Evolutionary conservation across 2,113 vertebrate species (phyloP).

Genomic region (Grantiella picta): DNA sequence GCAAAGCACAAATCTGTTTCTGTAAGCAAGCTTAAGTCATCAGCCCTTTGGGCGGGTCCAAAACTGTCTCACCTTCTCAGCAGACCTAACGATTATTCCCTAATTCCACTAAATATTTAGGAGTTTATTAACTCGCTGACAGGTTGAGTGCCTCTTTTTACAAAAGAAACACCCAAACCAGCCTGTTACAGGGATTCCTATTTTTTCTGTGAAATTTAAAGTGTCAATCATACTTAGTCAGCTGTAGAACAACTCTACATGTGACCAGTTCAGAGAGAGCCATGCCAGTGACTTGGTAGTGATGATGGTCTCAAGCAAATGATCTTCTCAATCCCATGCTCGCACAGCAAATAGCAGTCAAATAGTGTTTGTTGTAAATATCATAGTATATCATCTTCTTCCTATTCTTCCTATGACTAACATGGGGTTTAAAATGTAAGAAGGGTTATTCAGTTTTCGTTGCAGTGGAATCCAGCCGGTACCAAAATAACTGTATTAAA

Average conservation of each 20-base stretch:
- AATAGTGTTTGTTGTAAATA: neutral
- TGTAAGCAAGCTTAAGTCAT: neutral
- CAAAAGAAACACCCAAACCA: neutral
- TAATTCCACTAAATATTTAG: neutral
- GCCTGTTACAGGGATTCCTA: neutral
- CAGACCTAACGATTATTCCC: neutral
- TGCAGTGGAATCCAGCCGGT: neutral
- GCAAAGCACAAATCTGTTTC: neutral
- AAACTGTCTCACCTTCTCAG: neutral
- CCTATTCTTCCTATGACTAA: neutral
- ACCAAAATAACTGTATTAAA: neutral
- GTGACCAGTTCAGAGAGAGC: neutral
- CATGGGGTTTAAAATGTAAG: neutral
- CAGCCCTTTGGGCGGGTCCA: neutral
- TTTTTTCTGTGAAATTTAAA: neutral
- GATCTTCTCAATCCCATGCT: neutral
- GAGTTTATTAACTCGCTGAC: neutral
- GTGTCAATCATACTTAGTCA: neutral
- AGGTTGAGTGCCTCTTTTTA: neutral
- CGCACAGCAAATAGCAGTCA: neutral
- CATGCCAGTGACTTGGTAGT: neutral
- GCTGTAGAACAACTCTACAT: fast-evolving
- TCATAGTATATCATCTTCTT: neutral
- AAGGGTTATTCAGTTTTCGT: neutral
- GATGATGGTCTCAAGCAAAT: neutral